Base-by-base conservation (phyloP, 64 coral and sea anemone genomes). In the Actinia equina region DNA sequence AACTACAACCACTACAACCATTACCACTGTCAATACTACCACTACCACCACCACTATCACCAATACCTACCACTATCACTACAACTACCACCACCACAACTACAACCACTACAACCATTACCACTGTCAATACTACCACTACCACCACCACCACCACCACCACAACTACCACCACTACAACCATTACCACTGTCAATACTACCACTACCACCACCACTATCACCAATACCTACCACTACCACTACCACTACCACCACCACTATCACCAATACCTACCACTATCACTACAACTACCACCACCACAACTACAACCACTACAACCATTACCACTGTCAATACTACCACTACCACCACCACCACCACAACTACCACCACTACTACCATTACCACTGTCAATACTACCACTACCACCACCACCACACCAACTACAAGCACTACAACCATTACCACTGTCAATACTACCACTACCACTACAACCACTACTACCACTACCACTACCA, bases 211-310 rank as follows among this genome's bases (percentile, higher is more conserved):
- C 42, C 43, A 3, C 78, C 45, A 51, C 78, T 20, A 44, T 20
- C 46, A 43, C 78, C 17, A 42, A 1, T 20, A 81, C 78, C 19
- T 26, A 83, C 80, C 14, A 83, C 80, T 52, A 83, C 45, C 13
- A 83, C 80, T 15, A 83, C 44, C 55, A 55, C 80, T 15, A 55
- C 80, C 25, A 83, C 80, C 44, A 83, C 80, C 55, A 83, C 80
- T 15, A 83, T 46, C 25, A 46, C 43, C 23, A 46, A 14, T 37
- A 46, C 43, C 4, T 11, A 81, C 42, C 4, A 49, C 42, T 9
- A 6, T 14, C 20, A 43, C 25, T 44, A 82, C 42, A 42, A 82
- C 26, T 1, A 82, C 44, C 17, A 78, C 26, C 8, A 78, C 76
- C 43, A 82, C 16, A 1, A 82, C 17, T 22, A 52, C 79, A 0